A percentile compares a stretch with the other conserved stretches of the same genome.
These are phyloP conservation scores for Rhinoderma darwinii DNA, from an alignment of 2,113 vertebrate genomes.

Conservation along the genomic window DNA sequence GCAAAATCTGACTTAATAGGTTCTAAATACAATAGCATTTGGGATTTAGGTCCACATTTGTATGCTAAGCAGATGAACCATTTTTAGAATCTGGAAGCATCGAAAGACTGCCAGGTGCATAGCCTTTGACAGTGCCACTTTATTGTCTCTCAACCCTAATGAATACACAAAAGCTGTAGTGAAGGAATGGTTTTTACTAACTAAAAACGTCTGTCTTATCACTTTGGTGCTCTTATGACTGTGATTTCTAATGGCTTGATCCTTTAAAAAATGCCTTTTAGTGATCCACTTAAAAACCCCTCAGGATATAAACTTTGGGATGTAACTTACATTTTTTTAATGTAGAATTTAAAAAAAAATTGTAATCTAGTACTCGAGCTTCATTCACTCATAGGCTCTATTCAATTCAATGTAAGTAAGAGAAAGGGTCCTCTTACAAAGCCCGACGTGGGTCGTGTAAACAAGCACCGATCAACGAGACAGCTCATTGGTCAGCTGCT, in stretches of 20 bases:
- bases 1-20: constrained; percentile 54
- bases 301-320: too few species aligned
- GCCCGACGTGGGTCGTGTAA: too few species aligned
- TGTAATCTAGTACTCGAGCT: too few species aligned
- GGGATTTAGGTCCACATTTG: constrained; percentile 57
- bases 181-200: background rate
- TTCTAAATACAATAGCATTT: constrained; percentile 57
- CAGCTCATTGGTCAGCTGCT: too few species aligned
- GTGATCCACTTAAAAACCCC: too few species aligned
- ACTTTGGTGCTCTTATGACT: background rate
- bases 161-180: constrained; percentile 30
- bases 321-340: too few species aligned
- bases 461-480: too few species aligned
- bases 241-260: background rate
- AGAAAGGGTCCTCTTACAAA: too few species aligned
- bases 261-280: too few species aligned
- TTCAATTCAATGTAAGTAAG: too few species aligned
- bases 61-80: constrained; percentile 56
- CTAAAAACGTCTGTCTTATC: background rate
- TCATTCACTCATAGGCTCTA: too few species aligned
- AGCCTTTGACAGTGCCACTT: constrained; percentile 54
- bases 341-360: too few species aligned
- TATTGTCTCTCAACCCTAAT: constrained; percentile 45
- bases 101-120: constrained; percentile 55
- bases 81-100: constrained; percentile 48